Evolutionary conservation across 2,888 invertebrate genomes (phyloP), one percentile per base, ranked within the genome.

Genomic region (Syrista parreyssii): DNA sequence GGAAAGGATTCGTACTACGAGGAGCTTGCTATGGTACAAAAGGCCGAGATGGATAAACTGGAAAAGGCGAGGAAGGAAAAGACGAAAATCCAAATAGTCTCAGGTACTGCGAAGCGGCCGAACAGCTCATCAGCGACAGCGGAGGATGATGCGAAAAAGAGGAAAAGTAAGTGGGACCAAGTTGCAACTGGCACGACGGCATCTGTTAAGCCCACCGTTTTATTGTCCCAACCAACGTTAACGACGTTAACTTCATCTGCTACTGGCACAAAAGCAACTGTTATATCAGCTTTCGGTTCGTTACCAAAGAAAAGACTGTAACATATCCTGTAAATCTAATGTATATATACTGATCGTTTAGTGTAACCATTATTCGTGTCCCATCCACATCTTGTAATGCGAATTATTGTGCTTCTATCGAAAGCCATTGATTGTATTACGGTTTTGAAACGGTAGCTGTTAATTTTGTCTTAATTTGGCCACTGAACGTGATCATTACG

Each of bases 111-210:
- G 0, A 93, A 92, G 33, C 85, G 92, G 75, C 89, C 91, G 6
- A 94, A 94, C 81, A 94, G 94, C 84, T 90, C 91, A 78, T 76
- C 79, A 35, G 83, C 85, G 40, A 85, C 84, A 15, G 94, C 94
- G 87, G 95, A 96, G 85, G 96, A 96, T 69, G 96, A 96, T 80
- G 91, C 92, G 30, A 96, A 96, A 86, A 95, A 96, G 90, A 93
- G 97, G 78, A 97, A 97, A 92, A 97, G 97, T 4, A 98, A 98
- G 91, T 98, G 98, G 98, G 97, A 98, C 92, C 97, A 97, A 90
- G 96, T 97, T 0, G 95, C 95, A 3, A 93, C 95, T 74, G 92
- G 93, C 68, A 90, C 92, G 78, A 93, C 93, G 0, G 91, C 90
- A 36, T 92, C 93, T 12, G 93, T 95, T 35, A 95, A 95, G 87